phyloP scores from a whole-genome alignment of 1,140 invertebrate species.

The Acarapis woodi region DNA sequence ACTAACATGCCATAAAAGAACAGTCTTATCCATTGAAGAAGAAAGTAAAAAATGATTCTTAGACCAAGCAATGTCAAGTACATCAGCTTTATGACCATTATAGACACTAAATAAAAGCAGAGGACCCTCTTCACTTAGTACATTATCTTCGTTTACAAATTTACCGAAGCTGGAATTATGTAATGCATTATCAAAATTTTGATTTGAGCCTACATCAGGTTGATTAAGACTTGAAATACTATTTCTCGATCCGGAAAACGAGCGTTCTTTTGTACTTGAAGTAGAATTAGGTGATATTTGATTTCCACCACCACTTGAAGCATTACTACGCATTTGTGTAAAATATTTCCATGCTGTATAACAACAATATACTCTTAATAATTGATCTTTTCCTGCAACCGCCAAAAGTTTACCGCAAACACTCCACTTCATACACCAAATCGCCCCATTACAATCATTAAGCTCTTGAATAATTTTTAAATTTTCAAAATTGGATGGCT shows the following conservation, averaged over 20 bases:
- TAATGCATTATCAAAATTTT: conserved; percentile 1
- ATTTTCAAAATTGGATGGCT: conserved; percentile 10
- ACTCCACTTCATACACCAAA: conserved; percentile 24
- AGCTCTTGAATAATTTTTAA: conserved; percentile 10
- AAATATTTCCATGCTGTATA: conserved; percentile 17
- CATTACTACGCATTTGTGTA: conserved; percentile 10
- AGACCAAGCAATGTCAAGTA: conserved; percentile 29
- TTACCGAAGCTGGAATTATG: background rate
- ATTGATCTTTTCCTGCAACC: conserved; percentile 23
- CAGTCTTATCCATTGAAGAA: conserved; percentile 23
- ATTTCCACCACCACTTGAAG: conserved; percentile 11
- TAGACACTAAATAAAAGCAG: conserved; percentile 45
- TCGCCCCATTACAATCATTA: conserved; percentile 15
- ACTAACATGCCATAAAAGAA: conserved; percentile 11
- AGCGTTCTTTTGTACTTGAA: conserved; percentile 11
- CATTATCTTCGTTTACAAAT: conserved; percentile 9
- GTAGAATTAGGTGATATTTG: conserved; percentile 11
- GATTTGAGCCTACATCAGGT: too few relatives aligned
- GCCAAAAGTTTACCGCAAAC: conserved; percentile 22
- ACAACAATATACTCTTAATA: conserved; percentile 22
- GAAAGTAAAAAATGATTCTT: conserved; percentile 26
- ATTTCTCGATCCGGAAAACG: conserved; percentile 1
- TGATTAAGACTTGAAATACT: background rate
- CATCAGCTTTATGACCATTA: conserved; percentile 74
- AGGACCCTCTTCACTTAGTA: conserved; percentile 9